A percentile compares a stretch with the other conserved stretches of the same genome.
Evolutionary conservation across 1,140 invertebrate genomes (phyloP).

Genomic region (Dinoponera quadriceps): DNA sequence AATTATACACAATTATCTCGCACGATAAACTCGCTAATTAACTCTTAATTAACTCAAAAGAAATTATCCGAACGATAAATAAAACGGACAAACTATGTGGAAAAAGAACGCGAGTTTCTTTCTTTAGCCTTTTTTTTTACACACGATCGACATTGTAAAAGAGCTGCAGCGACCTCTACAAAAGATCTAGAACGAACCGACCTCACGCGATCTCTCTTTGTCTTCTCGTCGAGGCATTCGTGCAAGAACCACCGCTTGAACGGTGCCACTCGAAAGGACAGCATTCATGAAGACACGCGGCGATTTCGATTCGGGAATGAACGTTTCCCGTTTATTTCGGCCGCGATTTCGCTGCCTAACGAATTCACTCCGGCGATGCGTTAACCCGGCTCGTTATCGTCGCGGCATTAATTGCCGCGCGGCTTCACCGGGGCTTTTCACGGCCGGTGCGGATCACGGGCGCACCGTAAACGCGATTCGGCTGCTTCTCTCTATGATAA

Average conservation of each 20-base stretch:
- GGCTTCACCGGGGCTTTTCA: constrained; percentile 14
- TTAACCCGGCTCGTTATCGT: constrained; percentile 23
- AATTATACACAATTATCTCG: constrained; percentile 4
- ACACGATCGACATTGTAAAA: background rate
- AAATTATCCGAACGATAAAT: background rate
- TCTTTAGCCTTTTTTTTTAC: background rate
- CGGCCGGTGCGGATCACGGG: constrained; percentile 14
- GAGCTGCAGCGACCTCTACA: background rate
- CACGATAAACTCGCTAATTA: constrained; percentile 27
- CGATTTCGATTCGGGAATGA: background rate
- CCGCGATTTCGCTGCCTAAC: constrained; percentile 10
- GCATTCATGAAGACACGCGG: background rate
- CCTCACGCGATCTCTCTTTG: background rate
- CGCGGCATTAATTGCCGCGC: constrained; percentile 29
- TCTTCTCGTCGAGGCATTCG: constrained; percentile 8
- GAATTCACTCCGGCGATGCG: constrained; percentile 1
- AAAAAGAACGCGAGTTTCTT: background rate
- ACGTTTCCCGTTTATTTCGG: background rate
- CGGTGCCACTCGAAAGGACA: background rate
- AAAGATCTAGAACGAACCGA: background rate
- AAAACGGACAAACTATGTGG: background rate
- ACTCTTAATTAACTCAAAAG: background rate
- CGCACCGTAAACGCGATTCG: background rate
- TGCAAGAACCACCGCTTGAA: background rate
- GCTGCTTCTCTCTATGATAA: constrained; percentile 61